Evolutionary conservation across 2,113 vertebrate genomes (phyloP).

Genomic region (Xiphias gladius): DNA sequence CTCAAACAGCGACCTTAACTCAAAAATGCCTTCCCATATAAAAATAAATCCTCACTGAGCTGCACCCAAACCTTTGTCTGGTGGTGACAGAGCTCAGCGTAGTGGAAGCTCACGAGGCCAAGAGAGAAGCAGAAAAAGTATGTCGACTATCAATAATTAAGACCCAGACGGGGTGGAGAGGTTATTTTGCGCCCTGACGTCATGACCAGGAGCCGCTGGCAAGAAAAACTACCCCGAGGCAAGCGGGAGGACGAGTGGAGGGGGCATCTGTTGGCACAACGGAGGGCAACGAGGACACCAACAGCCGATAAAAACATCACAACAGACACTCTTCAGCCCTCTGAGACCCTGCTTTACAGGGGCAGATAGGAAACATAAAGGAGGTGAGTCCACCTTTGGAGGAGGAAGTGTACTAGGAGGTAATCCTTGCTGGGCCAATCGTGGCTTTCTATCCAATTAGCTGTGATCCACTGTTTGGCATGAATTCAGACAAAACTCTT

Average conservation of each 20-base stretch:
- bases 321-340: constrained; percentile 42
- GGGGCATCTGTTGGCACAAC: constrained; percentile 57
- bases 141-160: constrained; percentile 78
- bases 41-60: neutral
- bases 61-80: constrained; percentile 19
- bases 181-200: constrained; percentile 51
- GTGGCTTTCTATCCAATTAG: too few species aligned
- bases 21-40: neutral
- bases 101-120: constrained; percentile 13
- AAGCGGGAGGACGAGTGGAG: neutral
- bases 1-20: too few species aligned
- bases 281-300: constrained; percentile 45
- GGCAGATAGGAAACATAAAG: neutral
- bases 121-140: constrained; percentile 31
- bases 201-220: constrained; percentile 35
- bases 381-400: neutral
- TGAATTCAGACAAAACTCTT: too few species aligned
- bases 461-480: too few species aligned
- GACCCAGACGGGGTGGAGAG: constrained; percentile 11
- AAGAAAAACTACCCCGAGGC: constrained; percentile 56
- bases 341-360: neutral
- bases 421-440: too few species aligned
- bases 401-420: too few species aligned
- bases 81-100: constrained; percentile 13
- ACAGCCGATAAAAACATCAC: constrained; percentile 78